phyloP scores from a whole-genome alignment of 2,113 vertebrate genomes.

The Nibea albiflora region DNA sequence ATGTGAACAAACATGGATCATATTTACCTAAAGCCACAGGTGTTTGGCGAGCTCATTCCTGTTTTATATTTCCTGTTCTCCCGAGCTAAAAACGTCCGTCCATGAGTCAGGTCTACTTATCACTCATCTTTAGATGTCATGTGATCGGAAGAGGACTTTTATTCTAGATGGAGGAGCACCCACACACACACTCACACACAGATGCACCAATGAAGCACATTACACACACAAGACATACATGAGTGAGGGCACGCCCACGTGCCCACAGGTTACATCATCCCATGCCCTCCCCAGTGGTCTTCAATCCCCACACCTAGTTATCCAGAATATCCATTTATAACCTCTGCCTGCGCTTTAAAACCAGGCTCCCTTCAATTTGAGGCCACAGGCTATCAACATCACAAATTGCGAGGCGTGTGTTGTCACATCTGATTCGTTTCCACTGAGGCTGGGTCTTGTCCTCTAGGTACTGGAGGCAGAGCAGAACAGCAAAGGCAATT shows the following conservation, averaged over 20 bases:
- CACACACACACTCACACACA: not conserved
- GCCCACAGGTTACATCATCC: conserved; percentile 39
- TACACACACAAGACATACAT: not conserved
- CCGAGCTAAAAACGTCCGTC: conserved; percentile 23
- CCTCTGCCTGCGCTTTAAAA: conserved; percentile 27
- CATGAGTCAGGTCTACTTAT: conserved; percentile 44
- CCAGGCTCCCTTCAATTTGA: conserved; percentile 21
- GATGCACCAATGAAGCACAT: not conserved
- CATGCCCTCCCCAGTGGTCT: not conserved
- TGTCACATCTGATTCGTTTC: conserved; percentile 63
- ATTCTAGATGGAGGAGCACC: conserved; percentile 47
- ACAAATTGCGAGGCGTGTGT: conserved; percentile 39
- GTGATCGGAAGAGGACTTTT: conserved; percentile 29
- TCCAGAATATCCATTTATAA: conserved; percentile 29
- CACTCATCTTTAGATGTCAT: conserved; percentile 9
- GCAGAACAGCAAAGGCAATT: conserved; percentile 59
- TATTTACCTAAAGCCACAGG: conserved; percentile 43
- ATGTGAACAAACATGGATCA: conserved; percentile 6
- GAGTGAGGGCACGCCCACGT: not conserved
- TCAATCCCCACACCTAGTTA: conserved; percentile 31
- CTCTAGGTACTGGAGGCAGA: conserved; percentile 49
- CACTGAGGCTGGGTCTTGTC: conserved; percentile 33
- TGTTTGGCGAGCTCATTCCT: not conserved
- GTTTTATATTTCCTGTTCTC: conserved; percentile 1
- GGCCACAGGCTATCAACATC: conserved; percentile 41